Conservation (phyloP, 2,888 invertebrate species). For the Spodoptera littoralis region DNA sequence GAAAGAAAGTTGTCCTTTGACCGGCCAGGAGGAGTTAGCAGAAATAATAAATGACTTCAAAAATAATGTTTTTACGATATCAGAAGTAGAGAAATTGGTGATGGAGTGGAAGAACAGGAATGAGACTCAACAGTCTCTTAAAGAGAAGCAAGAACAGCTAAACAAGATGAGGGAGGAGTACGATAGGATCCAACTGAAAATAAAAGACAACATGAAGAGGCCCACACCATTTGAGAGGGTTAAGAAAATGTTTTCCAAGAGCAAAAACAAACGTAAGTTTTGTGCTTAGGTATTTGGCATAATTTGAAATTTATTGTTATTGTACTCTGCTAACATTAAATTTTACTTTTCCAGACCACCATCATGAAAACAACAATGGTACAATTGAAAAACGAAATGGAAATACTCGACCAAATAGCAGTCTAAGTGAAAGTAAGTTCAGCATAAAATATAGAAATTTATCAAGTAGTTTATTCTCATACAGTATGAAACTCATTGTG, state of each 20-base stretch:
- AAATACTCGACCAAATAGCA: conserved; percentile 84
- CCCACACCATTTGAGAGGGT: conserved; percentile 94
- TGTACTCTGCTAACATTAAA: conserved; percentile 9
- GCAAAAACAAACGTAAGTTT: conserved; percentile 86
- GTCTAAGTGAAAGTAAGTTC: conserved; percentile 84
- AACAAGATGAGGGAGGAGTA: conserved; percentile 94
- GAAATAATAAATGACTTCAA: conserved; percentile 97
- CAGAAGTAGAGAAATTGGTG: conserved; percentile 95
- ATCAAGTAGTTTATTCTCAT: not conserved
- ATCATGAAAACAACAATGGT: conserved; percentile 72
- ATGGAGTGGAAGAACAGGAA: conserved; percentile 96
- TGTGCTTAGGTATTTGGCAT: no score
- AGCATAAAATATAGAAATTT: not conserved
- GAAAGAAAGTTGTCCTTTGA: conserved; percentile 79
- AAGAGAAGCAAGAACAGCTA: conserved; percentile 95
- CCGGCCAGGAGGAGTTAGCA: conserved; percentile 93
- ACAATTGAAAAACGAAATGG: conserved; percentile 84
- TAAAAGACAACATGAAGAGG: conserved; percentile 93
- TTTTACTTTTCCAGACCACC: conserved; percentile 69
- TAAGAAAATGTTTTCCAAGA: conserved; percentile 92
- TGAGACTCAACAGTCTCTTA: conserved; percentile 95
- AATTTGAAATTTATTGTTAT: no score
- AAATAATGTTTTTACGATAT: conserved; percentile 95
- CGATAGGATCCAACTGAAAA: conserved; percentile 93
- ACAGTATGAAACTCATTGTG: no score